These are phyloP conservation scores for Liparis tanakae DNA, from an alignment of 2,797 vertebrate genomes.

Conservation along the genomic window DNA sequence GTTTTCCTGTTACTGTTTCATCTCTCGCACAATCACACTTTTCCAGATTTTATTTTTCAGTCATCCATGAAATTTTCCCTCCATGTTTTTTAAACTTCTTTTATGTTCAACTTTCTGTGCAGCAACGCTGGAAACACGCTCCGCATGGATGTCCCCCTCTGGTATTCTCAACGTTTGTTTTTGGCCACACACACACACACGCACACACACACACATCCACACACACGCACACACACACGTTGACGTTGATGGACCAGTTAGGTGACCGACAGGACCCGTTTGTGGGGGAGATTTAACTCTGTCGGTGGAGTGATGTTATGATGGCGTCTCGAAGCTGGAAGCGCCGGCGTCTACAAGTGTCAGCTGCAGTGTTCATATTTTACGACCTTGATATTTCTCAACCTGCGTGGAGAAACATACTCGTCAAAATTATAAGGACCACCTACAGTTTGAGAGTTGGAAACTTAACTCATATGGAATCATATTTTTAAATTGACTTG, in stretches of 20 bases:
- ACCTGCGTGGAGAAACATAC: constrained; percentile 15
- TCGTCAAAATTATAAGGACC: constrained; percentile 40
- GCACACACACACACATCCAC: not conserved
- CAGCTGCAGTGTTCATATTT: constrained; percentile 44
- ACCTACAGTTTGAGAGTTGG: constrained; percentile 44
- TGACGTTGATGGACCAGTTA: constrained; percentile 45
- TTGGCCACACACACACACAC: constrained; percentile 32
- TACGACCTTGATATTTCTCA: constrained; percentile 33
- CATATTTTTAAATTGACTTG: constrained; percentile 13
- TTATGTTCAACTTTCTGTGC: not conserved
- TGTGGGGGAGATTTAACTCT: constrained; percentile 23
- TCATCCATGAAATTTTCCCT: not conserved
- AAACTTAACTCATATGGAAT: constrained; percentile 23
- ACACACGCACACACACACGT: constrained; percentile 40
- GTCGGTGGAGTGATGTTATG: constrained; percentile 26
- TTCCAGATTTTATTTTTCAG: constrained; percentile 16
- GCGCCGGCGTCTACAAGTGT: not conserved
- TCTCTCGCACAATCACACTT: constrained; percentile 4
- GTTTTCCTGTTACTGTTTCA: constrained; percentile 20
- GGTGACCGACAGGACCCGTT: constrained; percentile 34
- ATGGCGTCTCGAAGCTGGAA: constrained; percentile 30
- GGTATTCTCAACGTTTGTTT: constrained; percentile 31
- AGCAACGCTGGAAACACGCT: constrained; percentile 13
- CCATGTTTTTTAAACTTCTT: constrained; percentile 13
- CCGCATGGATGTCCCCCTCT: constrained; percentile 1